phyloP scores from a whole-genome alignment of 2,113 vertebrate species.

The Trachemys scripta region DNA sequence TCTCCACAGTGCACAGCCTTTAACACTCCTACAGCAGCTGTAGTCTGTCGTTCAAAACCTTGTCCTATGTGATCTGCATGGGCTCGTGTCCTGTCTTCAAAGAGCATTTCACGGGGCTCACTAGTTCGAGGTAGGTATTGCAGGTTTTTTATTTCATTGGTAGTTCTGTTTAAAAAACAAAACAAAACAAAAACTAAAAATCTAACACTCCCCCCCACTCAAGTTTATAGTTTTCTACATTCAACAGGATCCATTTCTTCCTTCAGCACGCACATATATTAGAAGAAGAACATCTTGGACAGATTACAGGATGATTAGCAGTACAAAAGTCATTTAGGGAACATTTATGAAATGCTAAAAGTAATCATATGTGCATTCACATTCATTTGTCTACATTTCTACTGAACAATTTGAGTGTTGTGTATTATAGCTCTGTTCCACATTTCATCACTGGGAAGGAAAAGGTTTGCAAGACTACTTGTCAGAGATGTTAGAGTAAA shows the following conservation, averaged over 20 bases:
- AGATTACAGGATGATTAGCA: not conserved
- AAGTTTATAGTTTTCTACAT: not conserved
- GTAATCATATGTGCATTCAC: not conserved
- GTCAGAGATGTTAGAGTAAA: not conserved
- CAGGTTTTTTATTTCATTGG: slow-evolving; percentile 99
- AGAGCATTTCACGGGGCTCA: slow-evolving; percentile 96
- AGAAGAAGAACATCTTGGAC: not conserved
- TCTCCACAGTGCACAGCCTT: slow-evolving; percentile 93
- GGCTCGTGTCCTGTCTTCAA: slow-evolving; percentile 95
- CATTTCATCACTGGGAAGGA: not conserved
- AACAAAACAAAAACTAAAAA: not conserved
- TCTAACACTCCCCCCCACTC: not conserved
- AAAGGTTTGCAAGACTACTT: not conserved
- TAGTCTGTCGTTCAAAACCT: slow-evolving; percentile 96
- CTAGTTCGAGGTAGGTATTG: slow-evolving; percentile 98
- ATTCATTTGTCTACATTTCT: not conserved
- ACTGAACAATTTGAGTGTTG: rapidly evolving
- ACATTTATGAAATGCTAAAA: not conserved
- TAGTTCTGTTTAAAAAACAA: slow-evolving; percentile 84
- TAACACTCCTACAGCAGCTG: slow-evolving; percentile 95
- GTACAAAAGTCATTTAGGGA: not conserved
- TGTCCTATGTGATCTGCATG: slow-evolving; percentile 98
- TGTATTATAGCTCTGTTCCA: not conserved
- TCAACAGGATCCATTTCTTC: rapidly evolving
- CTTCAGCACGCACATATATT: not conserved